Evolutionary conservation across 2,113 vertebrate species (phyloP), one percentile per base, ranked within the genome.

Genomic region (Brachyhypopomus occidentalis): DNA sequence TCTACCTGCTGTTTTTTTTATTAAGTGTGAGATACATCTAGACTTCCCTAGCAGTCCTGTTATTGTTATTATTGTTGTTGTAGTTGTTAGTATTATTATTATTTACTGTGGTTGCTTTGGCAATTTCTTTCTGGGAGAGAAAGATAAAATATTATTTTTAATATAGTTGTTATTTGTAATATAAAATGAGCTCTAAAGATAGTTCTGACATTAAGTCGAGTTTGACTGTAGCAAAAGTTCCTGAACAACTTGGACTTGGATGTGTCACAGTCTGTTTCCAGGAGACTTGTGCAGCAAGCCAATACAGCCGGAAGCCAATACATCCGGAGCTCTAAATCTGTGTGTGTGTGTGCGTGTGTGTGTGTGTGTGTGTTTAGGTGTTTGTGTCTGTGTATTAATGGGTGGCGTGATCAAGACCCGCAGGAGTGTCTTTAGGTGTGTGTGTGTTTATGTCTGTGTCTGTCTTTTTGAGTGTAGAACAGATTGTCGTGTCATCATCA

Each of bases 401-500:
- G 58, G 55, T n/a, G 23, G 14, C 25, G 55, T 36, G 36, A 79
- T 27, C 55, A 60, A 59, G 48, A 71, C n/a, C 56, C 69, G 9
- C 4, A 4, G 58, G 69, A 78, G 48, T 0, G 14, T 19, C 34
- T 22, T 63, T 20, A 19, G 59, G 14, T 63, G 59, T 52, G 45
- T 52, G 45, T 14, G 45, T 14, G 45, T 52, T 14, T 52, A 1
- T 36, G 4, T 17, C 11, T 64, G 20, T 7, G 20, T 23, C 25
- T 30, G 34, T 36, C n/a, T 70, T 76, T 34, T 70, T 41, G 77
- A 69, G 63, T 78, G 66, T 34, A 20, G 30, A 17, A 36, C 25
- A 78, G 86, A 89, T 91, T 89, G 86, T 89, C 89, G 91, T 92
- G 90, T 86, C 89, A 92, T 92, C 90, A 89, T 88, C 30, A 88